These are phyloP conservation scores for Clusia tigrina DNA, from an alignment of 2,888 invertebrate species.

Conservation along the genomic window DNA sequence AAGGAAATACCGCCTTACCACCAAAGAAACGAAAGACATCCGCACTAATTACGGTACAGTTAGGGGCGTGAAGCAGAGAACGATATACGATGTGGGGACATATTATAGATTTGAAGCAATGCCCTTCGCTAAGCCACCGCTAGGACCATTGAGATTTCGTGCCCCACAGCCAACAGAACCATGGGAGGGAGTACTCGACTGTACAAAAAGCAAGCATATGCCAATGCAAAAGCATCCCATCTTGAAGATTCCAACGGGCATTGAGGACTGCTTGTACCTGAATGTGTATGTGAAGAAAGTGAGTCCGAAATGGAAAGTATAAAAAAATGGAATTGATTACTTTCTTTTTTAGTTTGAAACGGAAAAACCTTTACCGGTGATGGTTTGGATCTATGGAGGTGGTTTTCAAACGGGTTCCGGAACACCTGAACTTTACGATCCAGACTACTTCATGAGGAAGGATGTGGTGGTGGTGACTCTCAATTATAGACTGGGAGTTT, in stretches of 20 bases:
- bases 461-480: constrained; percentile 62
- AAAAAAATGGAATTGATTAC: not conserved
- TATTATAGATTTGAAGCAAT: constrained; percentile 54
- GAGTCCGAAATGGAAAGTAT: constrained; percentile 20
- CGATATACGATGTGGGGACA: constrained; percentile 41
- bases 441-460: constrained; percentile 61
- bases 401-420: constrained; percentile 59
- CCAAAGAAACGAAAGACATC: constrained; percentile 45
- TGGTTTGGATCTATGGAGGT: constrained; percentile 65
- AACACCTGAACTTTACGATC: constrained; percentile 49
- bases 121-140: constrained; percentile 55
- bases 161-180: constrained; percentile 60
- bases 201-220: constrained; percentile 49
- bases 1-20: constrained; percentile 49
- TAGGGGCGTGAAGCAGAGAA: constrained; percentile 37
- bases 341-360: constrained; percentile 21
- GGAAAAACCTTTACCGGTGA: constrained; percentile 44
- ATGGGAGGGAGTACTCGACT: constrained; percentile 64
- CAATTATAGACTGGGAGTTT: constrained; percentile 65
- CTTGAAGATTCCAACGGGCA: constrained; percentile 55
- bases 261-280: constrained; percentile 67
- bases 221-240: constrained; percentile 53
- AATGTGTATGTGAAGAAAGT: constrained; percentile 64
- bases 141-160: constrained; percentile 53
- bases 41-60: constrained; percentile 51